Evolutionary conservation across 1,140 invertebrate species (phyloP), one percentile per base, ranked within the genome.

Genomic region (Chymomyza costata): DNA sequence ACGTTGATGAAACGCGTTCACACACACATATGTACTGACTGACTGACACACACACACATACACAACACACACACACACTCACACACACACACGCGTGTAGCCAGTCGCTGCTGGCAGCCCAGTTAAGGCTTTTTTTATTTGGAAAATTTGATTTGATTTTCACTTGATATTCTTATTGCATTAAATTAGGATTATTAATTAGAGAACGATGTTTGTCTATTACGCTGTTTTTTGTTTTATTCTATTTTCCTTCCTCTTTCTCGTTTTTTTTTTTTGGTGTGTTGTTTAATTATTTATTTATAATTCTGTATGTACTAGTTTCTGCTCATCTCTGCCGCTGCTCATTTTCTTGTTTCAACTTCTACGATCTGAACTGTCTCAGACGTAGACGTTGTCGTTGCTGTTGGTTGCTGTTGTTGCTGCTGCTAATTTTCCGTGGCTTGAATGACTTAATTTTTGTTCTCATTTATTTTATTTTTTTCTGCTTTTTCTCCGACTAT

Each of bases 131-230:
- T 78, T 73, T 6, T 76, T 60, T 73, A 78, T 67, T 78, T 78
- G 74, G 74, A 78, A 78, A 80, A 81, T 78, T 76, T 56, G 55
- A 81, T 78, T 78, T 78, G 55, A 81, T 78, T 78, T 78, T 73
- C 74, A 76, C 68, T 78, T 64, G 62, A 71, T 66, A 62, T 71
- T 59, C 38, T 39, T 48, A 48, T 57, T 52, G 31, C 54, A 53
- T 63, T 45, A 52, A 54, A 64, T 40, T 63, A 50, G 5, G 54
- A 66, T 53, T 63, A 54, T 25, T 46, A 34, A 34, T n/a, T 40
- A 39, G 43, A 30, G 25, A 37, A 38, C 18, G 54, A 37, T 30
- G 41, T 55, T 40, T 62, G 48, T 65, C 43, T 60, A 51, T 59
- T 38, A 25, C 40, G 21, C 41, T 28, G 10, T 10, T 28, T 6